Percentiles rank a stretch among this genome's conserved stretches.
Evolutionary conservation across 1,140 invertebrate species (phyloP).

Genomic region (Globodera ellingtonae): DNA sequence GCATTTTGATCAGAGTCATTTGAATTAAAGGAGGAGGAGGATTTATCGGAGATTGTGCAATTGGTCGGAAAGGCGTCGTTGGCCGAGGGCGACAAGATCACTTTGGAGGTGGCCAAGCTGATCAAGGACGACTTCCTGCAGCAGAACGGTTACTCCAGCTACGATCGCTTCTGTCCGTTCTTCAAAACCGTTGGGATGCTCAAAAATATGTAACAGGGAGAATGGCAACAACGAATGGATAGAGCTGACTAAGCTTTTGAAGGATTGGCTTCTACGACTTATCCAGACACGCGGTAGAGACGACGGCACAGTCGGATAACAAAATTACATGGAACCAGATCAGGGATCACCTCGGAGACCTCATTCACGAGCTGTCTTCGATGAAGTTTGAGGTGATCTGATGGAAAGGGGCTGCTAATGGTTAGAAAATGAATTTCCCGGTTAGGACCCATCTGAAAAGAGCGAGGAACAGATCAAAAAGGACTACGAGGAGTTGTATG

Average conservation of each 20-base stretch:
- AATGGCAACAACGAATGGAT: constrained; percentile 22
- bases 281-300: constrained; percentile 93
- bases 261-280: constrained; percentile 93
- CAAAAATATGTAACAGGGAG: constrained; percentile 77
- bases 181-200: constrained; percentile 99
- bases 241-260: not conserved
- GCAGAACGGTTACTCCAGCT: constrained; percentile 86
- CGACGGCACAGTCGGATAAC: constrained; percentile 96
- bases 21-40: constrained; percentile 93
- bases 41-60: constrained; percentile 99
- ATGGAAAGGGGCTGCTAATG: not conserved
- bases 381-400: constrained; percentile 96
- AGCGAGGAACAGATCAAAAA: constrained; percentile 94
- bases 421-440: not conserved
- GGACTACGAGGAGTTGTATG: constrained; percentile 90
- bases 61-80: constrained; percentile 92
- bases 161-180: constrained; percentile 98
- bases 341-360: constrained; percentile 90
- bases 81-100: constrained; percentile 98
- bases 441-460: constrained; percentile 91
- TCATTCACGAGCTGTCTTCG: constrained; percentile 93
- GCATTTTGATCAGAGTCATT: not conserved
- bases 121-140: constrained; percentile 99
- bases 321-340: constrained; percentile 94
- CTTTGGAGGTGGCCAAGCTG: constrained; percentile 94